These are phyloP conservation scores for Orius insidiosus DNA, from an alignment of 1,140 invertebrate species.

Conservation along the genomic window DNA sequence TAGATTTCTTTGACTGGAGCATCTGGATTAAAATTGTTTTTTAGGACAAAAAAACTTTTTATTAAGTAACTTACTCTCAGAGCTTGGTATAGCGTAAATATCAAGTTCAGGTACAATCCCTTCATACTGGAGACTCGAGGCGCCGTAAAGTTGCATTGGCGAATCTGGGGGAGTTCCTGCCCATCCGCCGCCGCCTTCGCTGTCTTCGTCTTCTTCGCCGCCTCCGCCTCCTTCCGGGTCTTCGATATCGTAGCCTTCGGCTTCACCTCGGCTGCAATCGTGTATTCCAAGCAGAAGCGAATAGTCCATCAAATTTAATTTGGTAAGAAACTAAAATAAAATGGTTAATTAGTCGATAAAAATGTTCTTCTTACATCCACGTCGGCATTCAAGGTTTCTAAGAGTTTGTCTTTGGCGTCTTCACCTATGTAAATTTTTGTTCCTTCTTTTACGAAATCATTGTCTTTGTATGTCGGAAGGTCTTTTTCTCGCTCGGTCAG, in stretches of 20 bases:
- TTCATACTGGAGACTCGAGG: conserved; percentile 43
- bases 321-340: conserved; percentile 65
- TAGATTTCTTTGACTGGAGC: conserved; percentile 80
- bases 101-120: conserved; percentile 87
- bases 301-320: conserved; percentile 96
- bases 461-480: conserved; percentile 94
- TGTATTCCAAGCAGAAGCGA: conserved; percentile 87
- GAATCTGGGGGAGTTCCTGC: conserved; percentile 72
- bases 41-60: too few species aligned
- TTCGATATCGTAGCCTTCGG: conserved; percentile 32
- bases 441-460: conserved; percentile 96
- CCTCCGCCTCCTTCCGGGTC: conserved; percentile 43
- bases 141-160: conserved; percentile 45
- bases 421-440: conserved; percentile 85
- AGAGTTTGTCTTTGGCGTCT: conserved; percentile 78
- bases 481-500: conserved; percentile 94
- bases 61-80: conserved; percentile 37
- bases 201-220: conserved; percentile 49
- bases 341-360: too few species aligned
- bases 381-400: conserved; percentile 86
- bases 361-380: conserved; percentile 50
- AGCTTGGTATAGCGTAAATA: conserved; percentile 86
- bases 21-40: conserved; percentile 25
- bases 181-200: conserved; percentile 41
- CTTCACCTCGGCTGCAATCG: conserved; percentile 65